Percentiles rank a stretch among this genome's conserved stretches.
phyloP scores from a whole-genome alignment of 2,113 vertebrate genomes.

The Raja brachyura region DNA sequence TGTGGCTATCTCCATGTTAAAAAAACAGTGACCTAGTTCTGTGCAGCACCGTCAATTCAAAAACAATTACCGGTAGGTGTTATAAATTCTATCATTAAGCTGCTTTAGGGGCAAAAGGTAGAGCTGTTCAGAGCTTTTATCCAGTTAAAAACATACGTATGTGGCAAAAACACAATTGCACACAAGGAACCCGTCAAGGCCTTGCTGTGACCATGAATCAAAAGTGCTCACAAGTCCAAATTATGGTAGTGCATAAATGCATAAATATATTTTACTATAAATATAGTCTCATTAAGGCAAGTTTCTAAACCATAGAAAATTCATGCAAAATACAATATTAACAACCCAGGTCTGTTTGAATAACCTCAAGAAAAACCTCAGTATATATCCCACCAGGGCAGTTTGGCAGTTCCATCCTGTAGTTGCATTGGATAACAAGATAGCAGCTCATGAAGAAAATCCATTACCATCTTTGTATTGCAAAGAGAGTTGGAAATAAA shows the following conservation, averaged over 20 bases:
- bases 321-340: neutral
- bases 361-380: neutral
- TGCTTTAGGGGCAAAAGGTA: neutral
- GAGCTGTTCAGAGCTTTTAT: neutral
- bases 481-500: neutral
- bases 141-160: neutral
- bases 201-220: neutral
- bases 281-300: neutral
- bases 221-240: neutral
- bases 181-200: neutral
- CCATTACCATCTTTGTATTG: neutral
- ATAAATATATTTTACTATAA: neutral
- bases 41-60: neutral
- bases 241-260: neutral
- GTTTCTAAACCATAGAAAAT: neutral
- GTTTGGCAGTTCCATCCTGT: neutral
- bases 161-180: neutral
- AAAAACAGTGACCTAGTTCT: neutral
- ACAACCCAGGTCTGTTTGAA: neutral
- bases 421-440: neutral
- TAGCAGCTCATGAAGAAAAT: neutral
- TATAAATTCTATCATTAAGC: conserved; percentile 4
- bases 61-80: neutral
- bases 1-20: neutral
- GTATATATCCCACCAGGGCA: too few species aligned